Evolutionary conservation across 2,113 vertebrate genomes (phyloP), one percentile per base, ranked within the genome.

Genomic region (Micronycteris hirsuta): DNA sequence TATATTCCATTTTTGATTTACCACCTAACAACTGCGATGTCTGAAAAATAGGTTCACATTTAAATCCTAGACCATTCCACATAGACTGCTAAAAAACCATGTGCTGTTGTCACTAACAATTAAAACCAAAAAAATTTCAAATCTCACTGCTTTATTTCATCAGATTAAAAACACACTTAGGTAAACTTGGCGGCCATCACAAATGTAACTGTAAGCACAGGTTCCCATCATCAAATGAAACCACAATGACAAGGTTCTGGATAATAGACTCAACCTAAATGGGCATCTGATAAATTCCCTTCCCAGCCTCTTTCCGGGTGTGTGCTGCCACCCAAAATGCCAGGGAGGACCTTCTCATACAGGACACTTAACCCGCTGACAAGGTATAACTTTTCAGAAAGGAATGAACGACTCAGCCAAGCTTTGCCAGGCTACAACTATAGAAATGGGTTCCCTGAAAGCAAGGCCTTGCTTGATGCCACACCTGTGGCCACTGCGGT

Each of bases 1-100:
- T 93, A 93, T 92, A 96, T 92, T 97, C 45, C 91, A 91, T 19
- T 88, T 95, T 47, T 97, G 95, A 96, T 95, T 97, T 96, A 95
- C 90, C 95, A 43, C 81, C 87, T 81, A 94, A 97, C 95, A 97
- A 97, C 94, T 96, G 87, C 87, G 81, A 89, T 68, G 70, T 93
- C 95, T 97, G 85, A 93, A 94, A 95, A 90, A 38, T 52, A 77
- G 58, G 71, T 76, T 93, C 81, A 87, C 54, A 22, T 65, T 85
- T 76, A 97, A 92, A 91, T 93, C 81, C 93, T 54, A 88, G 67
- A 80, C 77, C 45, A 67, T 73, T 93, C 76, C 67, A 87, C n/a
- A 45, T 16, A 54, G 70, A 85, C 77, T 58, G 49, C 82, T 84
- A 47, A 89, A 96, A 89, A 93, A 3, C 28, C 87, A 93, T 19